Base-by-base conservation (phyloP, 2,888 invertebrate species). In the Ophioninae sp. region DNA sequence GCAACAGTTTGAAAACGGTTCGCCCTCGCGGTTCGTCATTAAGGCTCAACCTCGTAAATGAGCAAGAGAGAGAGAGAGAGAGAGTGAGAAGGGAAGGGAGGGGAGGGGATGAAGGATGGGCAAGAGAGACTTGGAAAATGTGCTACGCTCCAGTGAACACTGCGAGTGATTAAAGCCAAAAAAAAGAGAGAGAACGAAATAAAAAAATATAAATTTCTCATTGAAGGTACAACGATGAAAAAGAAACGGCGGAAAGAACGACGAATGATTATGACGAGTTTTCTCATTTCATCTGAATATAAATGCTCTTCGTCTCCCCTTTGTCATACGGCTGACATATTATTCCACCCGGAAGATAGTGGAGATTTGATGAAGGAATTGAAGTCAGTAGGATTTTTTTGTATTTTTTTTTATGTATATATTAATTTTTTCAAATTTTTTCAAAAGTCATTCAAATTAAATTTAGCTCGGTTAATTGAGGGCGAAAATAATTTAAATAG, bases 1-100 rank as follows among this genome's bases (percentile, higher is more conserved):
- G 84, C 84, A 85, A 85, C 83, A 84, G 85, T 17, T 79, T 81
- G 79, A 81, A 79, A 81, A 79, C 61, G 20, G 72, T 63, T 37
- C 68, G 37, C 64, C 59, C 58, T 44, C 17, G 22, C 59, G 20
- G 64, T 75, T 78, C 71, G 65, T 81, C 81, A 78, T 81, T 78
- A 75, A 73, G 69, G 59, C 41, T 51, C 17, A 51, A 51, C 5
- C 51, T 51, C 17, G 51, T 13, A 51, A 51, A 51, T 51, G 51
- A 51, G 17, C 6, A 17, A 51, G 51, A 51, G 51, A 51, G 51
- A 13, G 17, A 13, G 44, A 44, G 44, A 44, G 51, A 51, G 17
- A 51, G 13, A 51, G 5, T 13, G 44, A 7, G 9, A 2, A 0
- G 2, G 44, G 2, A 10, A 2, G 10, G 10, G 44, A 10, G 44